Conservation (phyloP, 2,888 invertebrate genomes). For the Tipula helvola region DNA sequence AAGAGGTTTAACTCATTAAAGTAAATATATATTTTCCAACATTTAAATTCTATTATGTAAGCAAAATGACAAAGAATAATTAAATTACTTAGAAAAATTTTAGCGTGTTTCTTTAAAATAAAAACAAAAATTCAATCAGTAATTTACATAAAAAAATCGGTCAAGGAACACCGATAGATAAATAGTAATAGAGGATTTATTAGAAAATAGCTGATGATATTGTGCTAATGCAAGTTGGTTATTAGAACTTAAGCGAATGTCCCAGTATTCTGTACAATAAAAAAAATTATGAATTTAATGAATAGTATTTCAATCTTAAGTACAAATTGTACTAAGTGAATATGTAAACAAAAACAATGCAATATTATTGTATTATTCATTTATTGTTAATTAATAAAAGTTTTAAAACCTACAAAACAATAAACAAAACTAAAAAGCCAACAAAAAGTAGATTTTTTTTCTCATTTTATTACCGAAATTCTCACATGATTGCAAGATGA, state of each 20-base stretch:
- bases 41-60: no score
- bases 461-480: slow-evolving; percentile 12
- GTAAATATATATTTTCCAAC: no score
- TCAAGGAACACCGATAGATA: not conserved
- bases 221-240: not conserved
- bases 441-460: slow-evolving; percentile 14
- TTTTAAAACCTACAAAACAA: slow-evolving; percentile 6
- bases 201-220: not conserved
- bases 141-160: not conserved
- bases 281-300: not conserved
- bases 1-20: no score
- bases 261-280: not conserved
- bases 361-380: not conserved
- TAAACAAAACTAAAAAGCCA: slow-evolving; percentile 11
- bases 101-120: no score
- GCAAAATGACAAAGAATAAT: no score
- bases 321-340: not conserved
- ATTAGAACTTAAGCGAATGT: not conserved
- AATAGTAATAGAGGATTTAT: no score
- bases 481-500: slow-evolving; percentile 16
- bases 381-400: not conserved
- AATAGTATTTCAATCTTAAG: not conserved
- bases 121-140: not conserved
- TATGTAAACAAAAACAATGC: not conserved
- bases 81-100: no score